Evolutionary conservation across 2,888 invertebrate genomes (phyloP).

Genomic region (Lepidonotus clava): DNA sequence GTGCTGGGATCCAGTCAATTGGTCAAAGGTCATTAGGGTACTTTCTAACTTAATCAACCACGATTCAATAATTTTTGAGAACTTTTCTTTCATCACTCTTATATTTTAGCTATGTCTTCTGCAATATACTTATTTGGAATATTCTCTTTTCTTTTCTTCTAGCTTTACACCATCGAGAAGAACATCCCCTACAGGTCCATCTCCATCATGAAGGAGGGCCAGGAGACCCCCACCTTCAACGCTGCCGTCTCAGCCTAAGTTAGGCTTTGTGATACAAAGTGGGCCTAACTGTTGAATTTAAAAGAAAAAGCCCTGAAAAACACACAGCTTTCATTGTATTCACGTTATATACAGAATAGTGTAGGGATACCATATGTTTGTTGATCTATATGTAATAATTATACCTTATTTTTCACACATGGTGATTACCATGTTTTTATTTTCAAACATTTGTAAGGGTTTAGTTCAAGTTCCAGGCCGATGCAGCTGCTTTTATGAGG

Average conservation of each 20-base stretch:
- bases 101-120: neutral
- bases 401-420: too few relatives aligned
- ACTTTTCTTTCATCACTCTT: too few relatives aligned
- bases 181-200: conserved; percentile 60
- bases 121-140: neutral
- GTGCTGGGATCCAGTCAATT: too few relatives aligned
- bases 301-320: neutral
- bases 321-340: neutral
- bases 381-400: too few relatives aligned
- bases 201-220: conserved; percentile 66
- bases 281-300: too few relatives aligned
- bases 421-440: neutral
- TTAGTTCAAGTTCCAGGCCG: neutral
- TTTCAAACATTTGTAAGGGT: neutral
- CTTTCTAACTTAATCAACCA: too few relatives aligned
- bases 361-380: neutral
- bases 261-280: too few relatives aligned
- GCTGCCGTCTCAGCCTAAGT: conserved; percentile 66
- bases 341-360: neutral
- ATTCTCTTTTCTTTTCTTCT: conserved; percentile 4
- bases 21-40: too few relatives aligned
- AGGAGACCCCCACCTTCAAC: conserved; percentile 61
- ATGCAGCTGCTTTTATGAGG: neutral
- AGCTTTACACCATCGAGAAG: conserved; percentile 59
- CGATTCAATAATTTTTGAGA: too few relatives aligned